phyloP scores from a whole-genome alignment of 2,888 invertebrate species.

The Cryptus viduatorius region DNA sequence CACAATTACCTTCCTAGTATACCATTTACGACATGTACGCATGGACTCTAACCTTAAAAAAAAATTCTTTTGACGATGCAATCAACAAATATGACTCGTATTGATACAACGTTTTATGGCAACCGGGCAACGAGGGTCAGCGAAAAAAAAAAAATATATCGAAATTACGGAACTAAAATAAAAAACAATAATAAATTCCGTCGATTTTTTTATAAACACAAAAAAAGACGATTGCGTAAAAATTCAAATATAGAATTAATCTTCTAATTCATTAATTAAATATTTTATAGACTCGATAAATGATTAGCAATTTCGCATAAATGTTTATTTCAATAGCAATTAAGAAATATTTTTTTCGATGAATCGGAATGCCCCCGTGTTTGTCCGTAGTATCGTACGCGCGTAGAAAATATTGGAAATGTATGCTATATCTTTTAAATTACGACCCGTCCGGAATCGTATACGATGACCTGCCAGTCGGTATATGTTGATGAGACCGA shows the following conservation, averaged over 20 bases:
- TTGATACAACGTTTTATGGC: background rate
- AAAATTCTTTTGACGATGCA: background rate
- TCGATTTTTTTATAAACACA: background rate
- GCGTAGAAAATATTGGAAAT: too few species aligned
- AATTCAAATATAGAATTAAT: background rate
- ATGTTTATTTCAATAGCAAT: background rate
- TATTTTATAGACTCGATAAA: too few species aligned
- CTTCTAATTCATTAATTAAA: background rate
- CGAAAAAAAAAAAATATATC: background rate
- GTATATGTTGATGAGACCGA: conserved; percentile 22
- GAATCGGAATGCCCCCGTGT: background rate
- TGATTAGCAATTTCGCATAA: too few species aligned
- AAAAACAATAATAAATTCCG: background rate
- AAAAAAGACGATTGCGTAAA: background rate
- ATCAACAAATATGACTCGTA: background rate
- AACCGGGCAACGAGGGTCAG: background rate
- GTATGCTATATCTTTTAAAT: background rate
- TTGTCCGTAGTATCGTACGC: too few species aligned
- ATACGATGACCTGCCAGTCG: conserved; percentile 23
- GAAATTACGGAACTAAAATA: background rate
- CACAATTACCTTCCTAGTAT: conserved; percentile 5
- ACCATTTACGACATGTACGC: background rate
- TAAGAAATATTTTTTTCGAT: background rate
- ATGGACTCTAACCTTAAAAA: conserved; percentile 5
- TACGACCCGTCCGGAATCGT: background rate